phyloP scores from a whole-genome alignment of 1,140 invertebrate genomes.

The Tetraneura akinire region DNA sequence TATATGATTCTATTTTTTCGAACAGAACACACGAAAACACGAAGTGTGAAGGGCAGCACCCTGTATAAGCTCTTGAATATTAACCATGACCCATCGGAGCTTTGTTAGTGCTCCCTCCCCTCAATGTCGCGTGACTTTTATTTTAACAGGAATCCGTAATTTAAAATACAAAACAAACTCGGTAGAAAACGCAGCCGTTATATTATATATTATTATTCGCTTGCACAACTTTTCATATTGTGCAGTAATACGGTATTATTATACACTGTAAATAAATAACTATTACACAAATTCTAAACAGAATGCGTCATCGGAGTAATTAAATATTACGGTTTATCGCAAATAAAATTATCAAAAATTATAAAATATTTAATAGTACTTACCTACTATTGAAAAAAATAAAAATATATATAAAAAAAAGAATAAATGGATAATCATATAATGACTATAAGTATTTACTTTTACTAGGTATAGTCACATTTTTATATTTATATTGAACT shows the following conservation, averaged over 20 bases:
- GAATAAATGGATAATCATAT: too few species aligned
- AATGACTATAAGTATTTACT: too few species aligned
- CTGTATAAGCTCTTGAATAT: conserved; percentile 35
- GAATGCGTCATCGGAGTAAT: not conserved
- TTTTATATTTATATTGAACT: too few species aligned
- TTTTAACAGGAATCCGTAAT: conserved; percentile 37
- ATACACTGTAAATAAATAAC: not conserved
- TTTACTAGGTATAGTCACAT: too few species aligned
- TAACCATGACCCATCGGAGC: conserved; percentile 42
- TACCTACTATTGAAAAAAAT: too few species aligned
- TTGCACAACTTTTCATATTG: not conserved
- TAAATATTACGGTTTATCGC: not conserved
- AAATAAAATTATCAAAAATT: too few species aligned
- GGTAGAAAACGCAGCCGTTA: too few species aligned
- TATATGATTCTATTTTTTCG: too few species aligned
- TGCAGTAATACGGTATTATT: not conserved
- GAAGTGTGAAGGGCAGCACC: conserved; percentile 21
- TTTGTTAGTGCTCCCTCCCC: not conserved
- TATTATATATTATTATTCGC: not conserved
- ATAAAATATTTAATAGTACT: too few species aligned
- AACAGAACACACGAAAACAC: not conserved
- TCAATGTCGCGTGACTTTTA: conserved; percentile 33
- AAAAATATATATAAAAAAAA: too few species aligned
- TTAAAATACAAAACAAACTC: conserved; percentile 38
- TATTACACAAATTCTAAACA: too few species aligned